Conservation (phyloP, 92 coral and sea anemone genomes). For the Phymanthus crucifer region DNA sequence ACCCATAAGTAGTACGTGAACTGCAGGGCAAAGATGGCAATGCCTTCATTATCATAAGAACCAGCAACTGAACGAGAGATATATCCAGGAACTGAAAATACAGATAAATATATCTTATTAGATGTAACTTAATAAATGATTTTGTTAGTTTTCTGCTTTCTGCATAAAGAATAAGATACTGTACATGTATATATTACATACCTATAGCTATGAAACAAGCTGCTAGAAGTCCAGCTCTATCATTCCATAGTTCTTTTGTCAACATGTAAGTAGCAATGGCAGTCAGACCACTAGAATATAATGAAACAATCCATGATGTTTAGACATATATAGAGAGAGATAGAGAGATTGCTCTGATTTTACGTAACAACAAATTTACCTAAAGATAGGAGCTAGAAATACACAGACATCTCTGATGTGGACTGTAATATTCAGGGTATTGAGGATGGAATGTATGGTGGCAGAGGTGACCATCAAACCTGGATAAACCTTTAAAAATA, state of each 20-base stretch:
- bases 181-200: slow-evolving; percentile 41
- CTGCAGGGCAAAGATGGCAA: slow-evolving; percentile 98
- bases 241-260: slow-evolving; percentile 98
- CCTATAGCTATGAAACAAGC: slow-evolving; percentile 98
- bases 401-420: slow-evolving; percentile 98
- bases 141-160: too few species aligned
- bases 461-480: slow-evolving; percentile 98
- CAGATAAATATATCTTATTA: too few species aligned
- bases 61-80: slow-evolving; percentile 99
- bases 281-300: slow-evolving; percentile 82
- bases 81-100: slow-evolving; percentile 87
- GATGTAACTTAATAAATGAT: too few species aligned
- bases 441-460: slow-evolving; percentile 79
- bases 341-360: too few species aligned
- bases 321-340: too few species aligned
- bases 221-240: slow-evolving; percentile 97
- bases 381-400: slow-evolving; percentile 92
- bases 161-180: too few species aligned
- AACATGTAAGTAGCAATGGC: slow-evolving; percentile 95
- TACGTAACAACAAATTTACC: too few species aligned
- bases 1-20: slow-evolving; percentile 97
- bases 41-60: slow-evolving; percentile 98
- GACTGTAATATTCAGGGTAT: slow-evolving; percentile 82
- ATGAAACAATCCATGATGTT: too few species aligned
- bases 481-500: slow-evolving; percentile 81